Conservation (phyloP, 2,113 vertebrate genomes). For the Tursiops truncatus region DNA sequence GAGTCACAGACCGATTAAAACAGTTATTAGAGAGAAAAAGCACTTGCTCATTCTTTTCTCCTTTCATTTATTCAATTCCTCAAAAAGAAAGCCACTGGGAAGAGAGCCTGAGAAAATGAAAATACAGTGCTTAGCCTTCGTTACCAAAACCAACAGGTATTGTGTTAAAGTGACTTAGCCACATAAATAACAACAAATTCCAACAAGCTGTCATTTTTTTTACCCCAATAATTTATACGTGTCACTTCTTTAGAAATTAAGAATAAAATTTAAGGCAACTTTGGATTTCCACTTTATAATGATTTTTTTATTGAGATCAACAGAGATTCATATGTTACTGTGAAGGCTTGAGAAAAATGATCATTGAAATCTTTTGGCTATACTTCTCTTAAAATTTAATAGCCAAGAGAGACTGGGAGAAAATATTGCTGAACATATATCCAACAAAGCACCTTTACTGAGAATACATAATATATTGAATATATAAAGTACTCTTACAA, state of each 20-base stretch:
- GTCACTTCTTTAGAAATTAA: constrained; percentile 5
- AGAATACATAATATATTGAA: not conserved
- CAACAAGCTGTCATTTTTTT: not conserved
- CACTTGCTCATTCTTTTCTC: not conserved
- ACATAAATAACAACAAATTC: not conserved
- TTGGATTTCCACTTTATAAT: not conserved
- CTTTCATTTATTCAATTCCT: not conserved
- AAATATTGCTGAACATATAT: not conserved
- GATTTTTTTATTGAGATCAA: not conserved
- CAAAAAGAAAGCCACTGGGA: not conserved
- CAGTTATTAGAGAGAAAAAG: not conserved
- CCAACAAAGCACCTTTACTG: not conserved
- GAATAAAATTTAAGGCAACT: not conserved
- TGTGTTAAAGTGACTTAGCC: not conserved
- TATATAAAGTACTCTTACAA: not conserved
- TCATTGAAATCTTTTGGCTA: not conserved
- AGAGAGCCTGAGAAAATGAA: not conserved
- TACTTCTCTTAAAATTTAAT: not conserved
- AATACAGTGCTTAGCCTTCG: not conserved
- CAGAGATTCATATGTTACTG: not conserved
- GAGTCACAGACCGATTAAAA: not conserved
- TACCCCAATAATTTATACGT: not conserved
- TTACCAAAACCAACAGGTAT: not conserved
- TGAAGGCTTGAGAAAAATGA: not conserved
- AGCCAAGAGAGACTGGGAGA: not conserved